Conservation (phyloP, 2,888 invertebrate genomes). For the Lasius platythorax region DNA sequence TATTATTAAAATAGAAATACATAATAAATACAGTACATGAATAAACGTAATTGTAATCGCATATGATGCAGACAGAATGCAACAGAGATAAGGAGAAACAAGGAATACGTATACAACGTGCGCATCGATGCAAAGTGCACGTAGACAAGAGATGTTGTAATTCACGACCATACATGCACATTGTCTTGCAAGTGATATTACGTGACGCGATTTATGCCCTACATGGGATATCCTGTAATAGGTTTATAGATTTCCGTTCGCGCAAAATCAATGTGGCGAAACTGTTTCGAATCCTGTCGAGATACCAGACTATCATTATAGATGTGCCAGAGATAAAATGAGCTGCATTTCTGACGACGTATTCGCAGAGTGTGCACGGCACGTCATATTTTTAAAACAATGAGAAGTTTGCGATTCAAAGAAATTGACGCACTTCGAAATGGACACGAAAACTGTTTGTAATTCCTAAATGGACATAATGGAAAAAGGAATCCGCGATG, state of each 20-base stretch:
- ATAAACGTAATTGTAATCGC: not conserved
- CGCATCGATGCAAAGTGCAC: constrained; percentile 67
- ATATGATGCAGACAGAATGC: not conserved
- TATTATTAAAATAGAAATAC: constrained; percentile 7
- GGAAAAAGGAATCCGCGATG: not conserved
- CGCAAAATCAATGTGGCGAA: constrained; percentile 58
- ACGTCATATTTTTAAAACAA: not conserved
- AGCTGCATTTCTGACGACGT: not conserved
- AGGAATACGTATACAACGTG: constrained; percentile 45
- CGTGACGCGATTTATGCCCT: constrained; percentile 77
- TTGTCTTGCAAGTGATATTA: constrained; percentile 76
- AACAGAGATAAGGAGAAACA: not conserved
- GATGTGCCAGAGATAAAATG: not conserved
- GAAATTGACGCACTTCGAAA: not conserved
- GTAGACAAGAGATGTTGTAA: constrained; percentile 62
- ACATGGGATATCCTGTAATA: constrained; percentile 47
- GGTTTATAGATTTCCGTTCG: constrained; percentile 21
- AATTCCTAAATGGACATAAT: not conserved
- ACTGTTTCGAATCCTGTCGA: constrained; percentile 28
- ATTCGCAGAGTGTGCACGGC: not conserved
- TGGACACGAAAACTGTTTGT: not conserved
- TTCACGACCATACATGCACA: constrained; percentile 72
- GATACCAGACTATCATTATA: not conserved
- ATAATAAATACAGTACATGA: not conserved
- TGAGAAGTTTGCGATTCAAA: not conserved